phyloP scores from a whole-genome alignment of 1,140 invertebrate species.

The Acyrthosiphon pisum region DNA sequence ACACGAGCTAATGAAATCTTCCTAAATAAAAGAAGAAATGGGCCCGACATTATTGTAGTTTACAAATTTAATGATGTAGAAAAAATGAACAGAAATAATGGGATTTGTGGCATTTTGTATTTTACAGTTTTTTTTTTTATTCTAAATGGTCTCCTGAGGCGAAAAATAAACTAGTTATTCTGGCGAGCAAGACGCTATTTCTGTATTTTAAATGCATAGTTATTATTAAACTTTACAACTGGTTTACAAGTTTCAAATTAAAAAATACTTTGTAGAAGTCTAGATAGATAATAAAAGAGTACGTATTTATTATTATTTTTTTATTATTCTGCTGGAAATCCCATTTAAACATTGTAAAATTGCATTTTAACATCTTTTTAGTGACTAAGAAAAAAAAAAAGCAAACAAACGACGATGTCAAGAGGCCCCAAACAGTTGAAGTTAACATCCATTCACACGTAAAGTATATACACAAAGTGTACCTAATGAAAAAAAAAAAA shows the following conservation, averaged over 20 bases:
- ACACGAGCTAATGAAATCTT: conserved; percentile 31
- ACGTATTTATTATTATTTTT: neutral
- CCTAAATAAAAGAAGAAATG: neutral
- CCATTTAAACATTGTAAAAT: neutral
- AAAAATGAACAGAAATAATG: conserved; percentile 31
- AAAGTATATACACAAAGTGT: neutral
- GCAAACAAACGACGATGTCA: conserved; percentile 2
- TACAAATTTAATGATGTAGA: conserved; percentile 34
- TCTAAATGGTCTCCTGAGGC: conserved; percentile 24
- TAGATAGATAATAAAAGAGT: neutral
- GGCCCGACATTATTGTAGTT: neutral
- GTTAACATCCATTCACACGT: conserved; percentile 41
- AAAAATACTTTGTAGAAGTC: conserved; percentile 21
- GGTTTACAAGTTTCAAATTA: conserved; percentile 38
- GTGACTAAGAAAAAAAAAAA: neutral
- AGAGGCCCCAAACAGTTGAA: conserved; percentile 12
- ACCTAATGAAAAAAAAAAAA: conserved; percentile 21
- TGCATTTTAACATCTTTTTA: neutral
- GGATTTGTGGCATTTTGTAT: conserved; percentile 29
- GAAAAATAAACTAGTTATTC: conserved; percentile 45
- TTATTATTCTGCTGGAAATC: neutral
- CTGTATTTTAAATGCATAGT: conserved; percentile 1
- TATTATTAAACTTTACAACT: conserved; percentile 49
- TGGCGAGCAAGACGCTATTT: neutral
- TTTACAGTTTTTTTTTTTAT: conserved; percentile 23